Base-by-base conservation (phyloP, 2,797 vertebrate species). In the Podarcis siculus region DNA sequence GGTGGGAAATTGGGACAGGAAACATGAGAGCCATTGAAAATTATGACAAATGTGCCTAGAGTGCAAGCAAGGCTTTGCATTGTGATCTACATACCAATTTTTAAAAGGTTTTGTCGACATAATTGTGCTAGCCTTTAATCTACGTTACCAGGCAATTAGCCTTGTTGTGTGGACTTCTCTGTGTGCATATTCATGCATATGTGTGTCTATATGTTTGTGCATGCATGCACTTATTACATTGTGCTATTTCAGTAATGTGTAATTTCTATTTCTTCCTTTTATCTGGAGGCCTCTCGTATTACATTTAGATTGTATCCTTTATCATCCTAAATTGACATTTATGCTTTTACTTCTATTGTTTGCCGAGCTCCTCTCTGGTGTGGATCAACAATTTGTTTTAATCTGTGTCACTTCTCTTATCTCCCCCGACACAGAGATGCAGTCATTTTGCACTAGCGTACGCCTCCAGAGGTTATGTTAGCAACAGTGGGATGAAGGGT, bases 311-410 rank as follows among this genome's bases (percentile, higher is more conserved):
- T 98, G 98, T 98, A 97, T 97, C 97, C 96, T 97, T 97, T 96
- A 97, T 98, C 97, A 98, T 98, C 96, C 95, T 95, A 98, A 98
- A 98, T 98, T 98, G 97, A 98, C 97, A 95, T 98, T 98, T 98
- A 97, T 98, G 97, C 97, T 98, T 98, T 97, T 96, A 96, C 96
- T 96, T 96, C 96, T 96, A 97, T 97, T 98, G 97, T 98, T 98
- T 97, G 96, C 96, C 95, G 85, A 94, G 97, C 96, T 97, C 94
- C 96, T 97, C 93, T 94, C 95, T 92, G 92, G 96, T 96, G 90
- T 89, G 97, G 96, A 95, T 97, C 95, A 95, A 96, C 96, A 92
- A 97, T 98, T 98, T 97, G 96, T 98, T 98, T 98, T 97, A 97
- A 97, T 98, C 97, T 97, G 25, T 97, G 97, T 97, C 97, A 96